These are phyloP conservation scores for Smittia sp. DNA, from an alignment of 2,888 invertebrate genomes.

Conservation along the genomic window DNA sequence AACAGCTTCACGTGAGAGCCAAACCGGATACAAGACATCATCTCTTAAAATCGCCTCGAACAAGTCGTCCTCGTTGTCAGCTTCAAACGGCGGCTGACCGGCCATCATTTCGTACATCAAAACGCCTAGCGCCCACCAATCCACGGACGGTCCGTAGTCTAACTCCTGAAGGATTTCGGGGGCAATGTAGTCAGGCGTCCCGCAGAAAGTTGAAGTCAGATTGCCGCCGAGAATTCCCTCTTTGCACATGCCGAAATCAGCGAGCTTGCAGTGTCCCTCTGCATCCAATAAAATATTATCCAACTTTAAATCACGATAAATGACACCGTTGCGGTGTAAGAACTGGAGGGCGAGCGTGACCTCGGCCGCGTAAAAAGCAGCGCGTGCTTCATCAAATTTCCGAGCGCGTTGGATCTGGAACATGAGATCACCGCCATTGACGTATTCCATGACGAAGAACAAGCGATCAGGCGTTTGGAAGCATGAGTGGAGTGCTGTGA, in stretches of 20 bases:
- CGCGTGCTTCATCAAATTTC: constrained; percentile 95
- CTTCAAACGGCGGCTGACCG: constrained; percentile 98
- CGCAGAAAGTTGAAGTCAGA: constrained; percentile 96
- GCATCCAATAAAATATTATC: constrained; percentile 97
- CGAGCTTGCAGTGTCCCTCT: constrained; percentile 92
- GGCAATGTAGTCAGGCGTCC: constrained; percentile 99
- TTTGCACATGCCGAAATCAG: constrained; percentile 99
- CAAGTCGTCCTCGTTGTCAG: constrained; percentile 98
- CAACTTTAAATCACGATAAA: constrained; percentile 97
- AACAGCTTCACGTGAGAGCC: constrained; percentile 88
- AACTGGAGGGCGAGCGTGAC: constrained; percentile 97
- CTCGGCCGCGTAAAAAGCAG: constrained; percentile 94
- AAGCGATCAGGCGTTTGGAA: constrained; percentile 82
- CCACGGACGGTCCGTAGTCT: constrained; percentile 85
- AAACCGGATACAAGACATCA: constrained; percentile 97
- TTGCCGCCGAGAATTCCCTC: constrained; percentile 65
- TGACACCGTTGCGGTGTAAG: constrained; percentile 93
- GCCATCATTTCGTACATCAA: constrained; percentile 99
- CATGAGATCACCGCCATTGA: constrained; percentile 98
- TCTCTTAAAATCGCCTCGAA: constrained; percentile 98
- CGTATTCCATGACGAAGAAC: constrained; percentile 55
- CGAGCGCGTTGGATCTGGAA: constrained; percentile 98
- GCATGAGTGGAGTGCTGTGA: constrained; percentile 94
- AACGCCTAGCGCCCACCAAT: constrained; percentile 98
- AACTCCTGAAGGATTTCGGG: constrained; percentile 95